These are phyloP conservation scores for Asteroscopus sphinx DNA, from an alignment of 2,888 invertebrate genomes.

Conservation along the genomic window DNA sequence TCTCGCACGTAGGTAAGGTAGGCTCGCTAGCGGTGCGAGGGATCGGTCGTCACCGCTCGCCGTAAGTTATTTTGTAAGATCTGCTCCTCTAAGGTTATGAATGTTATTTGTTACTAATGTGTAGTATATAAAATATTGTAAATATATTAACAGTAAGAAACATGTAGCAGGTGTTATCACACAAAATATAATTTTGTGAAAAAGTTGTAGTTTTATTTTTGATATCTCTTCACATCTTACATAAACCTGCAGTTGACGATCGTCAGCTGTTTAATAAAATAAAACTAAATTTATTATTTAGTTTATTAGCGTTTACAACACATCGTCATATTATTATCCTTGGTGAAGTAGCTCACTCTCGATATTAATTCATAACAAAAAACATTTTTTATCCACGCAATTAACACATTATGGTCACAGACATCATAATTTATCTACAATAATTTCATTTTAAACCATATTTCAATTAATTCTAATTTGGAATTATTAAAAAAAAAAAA, in stretches of 20 bases:
- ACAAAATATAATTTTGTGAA: conserved; percentile 91
- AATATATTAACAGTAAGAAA: conserved; percentile 86
- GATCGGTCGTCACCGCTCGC: conserved; percentile 49
- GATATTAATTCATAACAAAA: too few species aligned
- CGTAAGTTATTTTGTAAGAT: conserved; percentile 83
- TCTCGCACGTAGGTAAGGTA: conserved; percentile 48
- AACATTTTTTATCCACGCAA: too few species aligned
- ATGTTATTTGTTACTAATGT: conserved; percentile 90
- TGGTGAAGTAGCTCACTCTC: too few species aligned
- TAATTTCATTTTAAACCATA: too few species aligned
- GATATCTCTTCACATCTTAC: too few species aligned
- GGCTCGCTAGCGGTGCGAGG: conserved; percentile 25
- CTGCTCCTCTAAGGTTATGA: conserved; percentile 89
- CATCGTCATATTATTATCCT: neutral
- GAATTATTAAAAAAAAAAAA: too few species aligned
- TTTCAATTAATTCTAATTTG: too few species aligned
- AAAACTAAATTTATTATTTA: neutral
- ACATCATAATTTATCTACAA: too few species aligned
- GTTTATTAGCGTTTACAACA: conserved; percentile 6
- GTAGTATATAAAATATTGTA: conserved; percentile 89
- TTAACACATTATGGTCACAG: too few species aligned
- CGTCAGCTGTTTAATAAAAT: too few species aligned
- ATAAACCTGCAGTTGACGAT: too few species aligned
- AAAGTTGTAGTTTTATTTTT: conserved; percentile 70
- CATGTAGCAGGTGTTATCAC: conserved; percentile 90